These are phyloP conservation scores for Ammodramus savannarum DNA, from an alignment of 2,113 vertebrate species.

Conservation along the genomic window DNA sequence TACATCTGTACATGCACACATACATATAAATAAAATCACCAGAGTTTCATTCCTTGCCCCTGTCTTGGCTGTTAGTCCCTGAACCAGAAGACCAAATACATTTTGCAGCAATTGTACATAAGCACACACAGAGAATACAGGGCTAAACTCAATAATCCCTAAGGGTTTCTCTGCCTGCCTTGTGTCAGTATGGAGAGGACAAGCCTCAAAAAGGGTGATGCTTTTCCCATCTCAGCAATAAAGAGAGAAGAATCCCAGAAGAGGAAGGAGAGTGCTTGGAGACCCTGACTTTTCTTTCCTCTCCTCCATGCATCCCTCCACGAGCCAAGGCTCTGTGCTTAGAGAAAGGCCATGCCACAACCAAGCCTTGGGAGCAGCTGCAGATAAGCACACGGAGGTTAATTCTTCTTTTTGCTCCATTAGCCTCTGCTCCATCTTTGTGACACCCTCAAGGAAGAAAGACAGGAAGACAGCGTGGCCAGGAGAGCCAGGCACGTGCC, in stretches of 20 bases:
- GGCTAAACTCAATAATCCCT: neutral
- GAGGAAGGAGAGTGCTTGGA: neutral
- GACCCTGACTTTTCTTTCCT: neutral
- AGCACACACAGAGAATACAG: neutral
- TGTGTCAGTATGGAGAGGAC: neutral
- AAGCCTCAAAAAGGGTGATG: neutral
- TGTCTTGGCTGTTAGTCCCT: neutral
- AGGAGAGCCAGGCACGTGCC: neutral
- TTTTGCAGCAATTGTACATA: neutral
- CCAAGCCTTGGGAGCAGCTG: neutral
- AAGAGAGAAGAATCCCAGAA: neutral
- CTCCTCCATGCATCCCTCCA: neutral
- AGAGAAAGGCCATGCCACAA: neutral
- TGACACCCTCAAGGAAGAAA: neutral
- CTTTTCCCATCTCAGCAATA: neutral
- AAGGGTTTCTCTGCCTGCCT: neutral
- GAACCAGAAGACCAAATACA: neutral
- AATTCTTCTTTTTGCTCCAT: conserved; percentile 27
- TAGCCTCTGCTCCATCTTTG: conserved; percentile 19
- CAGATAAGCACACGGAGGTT: neutral
- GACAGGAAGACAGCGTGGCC: fast-evolving
- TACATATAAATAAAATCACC: neutral
- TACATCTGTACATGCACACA: neutral
- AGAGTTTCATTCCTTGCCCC: neutral
- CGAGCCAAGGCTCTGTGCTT: fast-evolving